Base-by-base conservation (phyloP, 1,140 invertebrate species). In the Stenopsyche tienmushanensis region DNA sequence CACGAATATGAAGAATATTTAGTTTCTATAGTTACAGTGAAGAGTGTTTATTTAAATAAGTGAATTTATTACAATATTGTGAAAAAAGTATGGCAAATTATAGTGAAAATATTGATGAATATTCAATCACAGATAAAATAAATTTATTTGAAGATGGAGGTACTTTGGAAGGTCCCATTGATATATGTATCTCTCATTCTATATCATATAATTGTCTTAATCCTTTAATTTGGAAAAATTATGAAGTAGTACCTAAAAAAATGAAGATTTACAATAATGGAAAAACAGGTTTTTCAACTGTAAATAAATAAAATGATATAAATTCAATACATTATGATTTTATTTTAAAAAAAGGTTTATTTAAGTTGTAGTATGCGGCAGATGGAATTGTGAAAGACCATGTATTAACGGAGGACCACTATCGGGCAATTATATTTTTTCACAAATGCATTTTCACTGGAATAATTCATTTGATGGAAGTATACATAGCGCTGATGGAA, bases 401-500 rank as follows among this genome's bases (percentile, higher is more conserved):
- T 79, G 75, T 66, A 25, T 85, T 3, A 65, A 71, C 1, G 79
- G 76, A 5, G 86, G 86, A 3, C 83, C 83, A 0, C 74, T 88
- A 13, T 67, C 72, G 1, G 81, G 78, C 1, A 82, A 80, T 53
- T 90, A 88, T 66, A 73, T 81, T 0, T 85, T 91, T 62, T 81
- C 82, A 0, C 87, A 89, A 70, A 73, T 91, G 39, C 90, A 92
- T 76, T 85, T 92, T 58, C 91, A 93, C 74, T 92, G 90, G 88
- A 71, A 73, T 18, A 83, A 83, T 23, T 82, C 86, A 52, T 80
- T 80, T 62, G 71, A 77, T 18, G 90, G 91, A 8, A 90, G 88
- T 21, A 90, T 92, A 72, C 91, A 93, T 72, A 79, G 78, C 0
- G 73, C 91, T 2, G 85, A 87, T 65, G 84, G 83, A 7, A 45